Evolutionary conservation across 2,888 invertebrate genomes (phyloP).

Genomic region (Strigamia crassipes): DNA sequence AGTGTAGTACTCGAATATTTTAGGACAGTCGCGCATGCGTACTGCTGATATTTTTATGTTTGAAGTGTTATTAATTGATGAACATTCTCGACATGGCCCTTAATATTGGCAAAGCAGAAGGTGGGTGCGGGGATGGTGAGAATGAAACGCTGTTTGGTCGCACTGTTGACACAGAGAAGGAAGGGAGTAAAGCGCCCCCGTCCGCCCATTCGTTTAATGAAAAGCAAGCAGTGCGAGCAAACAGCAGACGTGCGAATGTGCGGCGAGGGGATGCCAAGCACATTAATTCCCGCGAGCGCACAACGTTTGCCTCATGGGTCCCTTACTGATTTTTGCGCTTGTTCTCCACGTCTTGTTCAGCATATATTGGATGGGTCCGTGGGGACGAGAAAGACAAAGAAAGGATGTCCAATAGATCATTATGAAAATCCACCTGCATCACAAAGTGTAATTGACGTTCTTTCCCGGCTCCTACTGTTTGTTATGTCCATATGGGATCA

Average conservation of each 20-base stretch:
- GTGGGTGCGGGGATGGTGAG: constrained; percentile 6
- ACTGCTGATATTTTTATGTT: constrained; percentile 14
- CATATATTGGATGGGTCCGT: neutral
- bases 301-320: neutral
- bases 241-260: constrained; percentile 45
- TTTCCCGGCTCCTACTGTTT: neutral
- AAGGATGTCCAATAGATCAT: constrained; percentile 24
- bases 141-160: constrained; percentile 36
- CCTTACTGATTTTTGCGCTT: constrained; percentile 15
- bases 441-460: neutral
- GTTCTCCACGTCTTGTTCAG: neutral
- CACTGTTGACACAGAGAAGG: constrained; percentile 36
- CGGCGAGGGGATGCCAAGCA: constrained; percentile 39
- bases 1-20: neutral
- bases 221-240: constrained; percentile 47
- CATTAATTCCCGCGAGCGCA: constrained; percentile 40
- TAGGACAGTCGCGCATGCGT: neutral
- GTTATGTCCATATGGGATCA: neutral
- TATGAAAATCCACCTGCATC: constrained; percentile 36
- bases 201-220: constrained; percentile 47
- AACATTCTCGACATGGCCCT: constrained; percentile 26
- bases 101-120: constrained; percentile 38
- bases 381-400: constrained; percentile 31
- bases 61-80: constrained; percentile 26
- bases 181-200: constrained; percentile 36